These are phyloP conservation scores for Illadopsis cleaveri DNA, from an alignment of 2,113 vertebrate genomes.

Conservation along the genomic window DNA sequence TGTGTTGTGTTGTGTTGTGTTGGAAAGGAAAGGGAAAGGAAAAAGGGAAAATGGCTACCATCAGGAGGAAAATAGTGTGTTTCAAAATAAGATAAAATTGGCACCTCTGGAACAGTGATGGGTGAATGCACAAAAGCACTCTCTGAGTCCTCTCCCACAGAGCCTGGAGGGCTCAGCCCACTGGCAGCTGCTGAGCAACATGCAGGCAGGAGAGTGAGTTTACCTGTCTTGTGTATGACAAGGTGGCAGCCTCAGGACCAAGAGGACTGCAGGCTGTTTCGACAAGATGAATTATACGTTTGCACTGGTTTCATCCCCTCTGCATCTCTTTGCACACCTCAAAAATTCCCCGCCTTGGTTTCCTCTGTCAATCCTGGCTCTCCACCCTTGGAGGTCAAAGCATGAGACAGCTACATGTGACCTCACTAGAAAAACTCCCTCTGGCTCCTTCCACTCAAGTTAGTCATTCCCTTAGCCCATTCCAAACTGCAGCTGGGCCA, in stretches of 20 bases:
- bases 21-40: not conserved
- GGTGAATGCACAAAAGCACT: not conserved
- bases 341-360: not conserved
- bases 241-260: not conserved
- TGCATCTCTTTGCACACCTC: not conserved
- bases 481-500: not conserved
- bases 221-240: too few species aligned
- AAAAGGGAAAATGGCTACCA: not conserved
- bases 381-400: fast-evolving
- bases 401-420: fast-evolving
- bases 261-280: not conserved
- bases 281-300: fast-evolving
- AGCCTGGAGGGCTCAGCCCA: not conserved
- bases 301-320: not conserved
- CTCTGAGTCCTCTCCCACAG: not conserved
- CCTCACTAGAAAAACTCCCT: not conserved
- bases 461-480: fast-evolving
- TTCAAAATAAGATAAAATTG: not conserved
- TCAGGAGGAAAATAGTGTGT: fast-evolving
- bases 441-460: fast-evolving
- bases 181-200: fast-evolving
- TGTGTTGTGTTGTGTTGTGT: too few species aligned
- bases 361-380: fast-evolving
- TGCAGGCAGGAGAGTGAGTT: not conserved
- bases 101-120: fast-evolving